Percentiles rank a stretch among this genome's conserved stretches.
Evolutionary conservation across 1,140 invertebrate genomes (phyloP).

Genomic region (Popillia japonica): DNA sequence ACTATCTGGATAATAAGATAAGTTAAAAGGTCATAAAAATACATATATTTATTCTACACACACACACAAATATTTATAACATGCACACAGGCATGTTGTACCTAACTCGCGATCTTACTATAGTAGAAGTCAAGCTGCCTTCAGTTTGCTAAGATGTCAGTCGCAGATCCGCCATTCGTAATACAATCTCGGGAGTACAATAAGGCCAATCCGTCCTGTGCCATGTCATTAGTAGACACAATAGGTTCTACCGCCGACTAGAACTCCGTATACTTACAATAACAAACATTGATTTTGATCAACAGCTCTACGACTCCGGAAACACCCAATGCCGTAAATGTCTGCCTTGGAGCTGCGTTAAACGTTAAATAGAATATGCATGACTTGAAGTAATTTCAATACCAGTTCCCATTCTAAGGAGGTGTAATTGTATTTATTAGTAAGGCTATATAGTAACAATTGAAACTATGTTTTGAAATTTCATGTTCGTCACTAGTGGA

Average conservation of each 20-base stretch:
- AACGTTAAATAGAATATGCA: slow-evolving; percentile 4
- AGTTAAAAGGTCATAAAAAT: no score
- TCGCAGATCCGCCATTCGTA: slow-evolving; percentile 51
- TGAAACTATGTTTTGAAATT: no score
- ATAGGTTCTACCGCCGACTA: slow-evolving; percentile 46
- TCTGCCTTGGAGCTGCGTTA: background rate
- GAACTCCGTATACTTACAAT: slow-evolving; percentile 41
- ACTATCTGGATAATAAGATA: no score
- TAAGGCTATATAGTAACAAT: no score
- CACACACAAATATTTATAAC: background rate
- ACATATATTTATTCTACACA: background rate
- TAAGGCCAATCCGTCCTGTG: slow-evolving; percentile 53
- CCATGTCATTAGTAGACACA: slow-evolving; percentile 54
- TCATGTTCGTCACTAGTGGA: no score
- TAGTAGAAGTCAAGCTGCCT: slow-evolving; percentile 48
- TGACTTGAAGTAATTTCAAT: background rate
- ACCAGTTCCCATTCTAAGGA: background rate
- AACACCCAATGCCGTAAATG: background rate
- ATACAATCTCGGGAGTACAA: slow-evolving; percentile 54
- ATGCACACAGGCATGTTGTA: no score
- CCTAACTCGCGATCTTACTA: background rate
- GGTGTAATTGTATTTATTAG: no score
- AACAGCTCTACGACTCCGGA: slow-evolving; percentile 41
- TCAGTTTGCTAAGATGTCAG: slow-evolving; percentile 52
- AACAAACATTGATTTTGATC: slow-evolving; percentile 55